phyloP scores from a whole-genome alignment of 2,888 invertebrate species.

The Andrena haemorrhoa region DNA sequence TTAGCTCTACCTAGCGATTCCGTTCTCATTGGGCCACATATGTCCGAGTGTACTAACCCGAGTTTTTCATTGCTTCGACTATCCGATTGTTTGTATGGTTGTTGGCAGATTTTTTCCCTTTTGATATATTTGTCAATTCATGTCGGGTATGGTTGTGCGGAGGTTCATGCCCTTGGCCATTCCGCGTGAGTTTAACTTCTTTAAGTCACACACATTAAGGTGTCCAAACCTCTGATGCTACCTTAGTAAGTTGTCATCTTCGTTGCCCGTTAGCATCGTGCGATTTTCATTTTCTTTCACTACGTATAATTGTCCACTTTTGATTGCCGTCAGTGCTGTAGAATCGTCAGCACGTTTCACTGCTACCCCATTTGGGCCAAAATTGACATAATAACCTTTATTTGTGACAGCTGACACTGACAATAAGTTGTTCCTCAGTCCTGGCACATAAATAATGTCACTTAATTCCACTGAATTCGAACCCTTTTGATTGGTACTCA shows the following conservation, averaged over 20 bases:
- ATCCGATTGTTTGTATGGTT: neutral
- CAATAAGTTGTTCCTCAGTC: conserved; percentile 70
- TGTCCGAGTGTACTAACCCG: neutral
- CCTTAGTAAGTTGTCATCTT: neutral
- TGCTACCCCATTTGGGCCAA: conserved; percentile 53
- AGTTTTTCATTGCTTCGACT: neutral
- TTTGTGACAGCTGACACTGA: conserved; percentile 67
- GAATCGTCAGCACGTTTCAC: conserved; percentile 60
- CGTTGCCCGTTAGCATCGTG: neutral
- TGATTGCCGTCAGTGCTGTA: neutral
- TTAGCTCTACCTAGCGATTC: neutral
- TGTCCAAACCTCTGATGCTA: neutral
- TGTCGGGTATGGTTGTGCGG: fast-evolving
- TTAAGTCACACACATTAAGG: neutral
- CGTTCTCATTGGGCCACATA: neutral
- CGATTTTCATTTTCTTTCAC: neutral
- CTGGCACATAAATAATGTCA: conserved; percentile 71
- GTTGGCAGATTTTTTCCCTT: neutral
- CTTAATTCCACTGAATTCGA: conserved; percentile 52
- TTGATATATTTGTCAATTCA: neutral
- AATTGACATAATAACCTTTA: conserved; percentile 65
- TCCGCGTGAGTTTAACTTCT: neutral
- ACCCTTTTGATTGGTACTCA: neutral
- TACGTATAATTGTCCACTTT: neutral
- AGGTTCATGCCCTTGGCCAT: neutral